Evolutionary conservation across 2,888 invertebrate genomes (phyloP), one percentile per base, ranked within the genome.

Genomic region (Caradrina kadenii): DNA sequence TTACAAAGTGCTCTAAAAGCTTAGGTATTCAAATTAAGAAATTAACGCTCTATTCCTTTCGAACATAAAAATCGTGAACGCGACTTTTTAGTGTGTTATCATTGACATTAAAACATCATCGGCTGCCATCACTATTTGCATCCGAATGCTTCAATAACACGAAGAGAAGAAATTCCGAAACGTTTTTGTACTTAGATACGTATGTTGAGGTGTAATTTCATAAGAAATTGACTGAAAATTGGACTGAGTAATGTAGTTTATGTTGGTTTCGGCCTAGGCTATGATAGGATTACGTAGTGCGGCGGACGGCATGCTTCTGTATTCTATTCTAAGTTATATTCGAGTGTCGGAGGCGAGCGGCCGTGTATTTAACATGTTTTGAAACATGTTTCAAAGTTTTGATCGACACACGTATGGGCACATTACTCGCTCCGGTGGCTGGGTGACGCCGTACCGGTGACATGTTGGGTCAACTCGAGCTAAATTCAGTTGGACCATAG

Each of bases 151-250:
- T 77, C 73, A 82, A 79, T 85, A 86, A 88, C 79, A 81, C 86
- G 87, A 87, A 86, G 87, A 88, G 86, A 77, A 59, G 86, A 87
- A 82, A 88, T 89, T 89, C 87, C 83, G 88, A 87, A 89, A 89
- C 89, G 91, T 83, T 90, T 90, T 91, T 92, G 94, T 95, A 94
- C 94, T 95, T 94, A 95, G 93, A 90, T 89, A 87, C 87, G 89
- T 91, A 90, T 88, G 83, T 88, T 85, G 88, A 89, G 90, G 91
- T 91, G 92, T 93, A 94, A 93, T 95, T 94, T 94, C 93, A 87
- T 94, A 94, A 93, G 94, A 93, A 93, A 94, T 92, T 93, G 96
- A 96, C 96, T 96, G 95, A 96, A 91, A 93, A 92, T 94, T 94
- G 95, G 95, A 96, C 95, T 96, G 96, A 96, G 93, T 95, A 95